These are phyloP conservation scores for Chroicocephalus ridibundus DNA, from an alignment of 2,113 vertebrate genomes.

Conservation along the genomic window DNA sequence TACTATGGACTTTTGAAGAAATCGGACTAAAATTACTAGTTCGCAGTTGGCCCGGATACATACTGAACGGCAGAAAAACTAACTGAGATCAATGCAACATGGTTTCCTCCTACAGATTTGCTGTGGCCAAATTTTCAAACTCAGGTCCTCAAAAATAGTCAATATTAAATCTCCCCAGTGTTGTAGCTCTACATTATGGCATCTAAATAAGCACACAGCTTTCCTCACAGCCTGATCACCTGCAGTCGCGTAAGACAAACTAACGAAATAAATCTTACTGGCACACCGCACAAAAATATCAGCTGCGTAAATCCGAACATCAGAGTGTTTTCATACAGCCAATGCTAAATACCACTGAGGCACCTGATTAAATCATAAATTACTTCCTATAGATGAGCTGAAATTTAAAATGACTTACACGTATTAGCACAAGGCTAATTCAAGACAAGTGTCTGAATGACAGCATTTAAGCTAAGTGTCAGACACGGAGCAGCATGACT, in stretches of 20 bases:
- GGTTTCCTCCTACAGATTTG: background rate
- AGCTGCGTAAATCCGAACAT: background rate
- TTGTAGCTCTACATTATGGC: background rate
- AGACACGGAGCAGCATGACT: background rate
- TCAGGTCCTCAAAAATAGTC: background rate
- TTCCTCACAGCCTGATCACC: background rate
- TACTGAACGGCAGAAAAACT: background rate
- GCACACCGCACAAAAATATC: background rate
- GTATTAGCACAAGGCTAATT: background rate
- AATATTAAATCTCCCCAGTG: background rate
- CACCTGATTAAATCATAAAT: background rate
- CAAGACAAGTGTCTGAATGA: background rate
- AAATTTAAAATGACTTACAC: background rate
- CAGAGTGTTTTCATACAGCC: background rate
- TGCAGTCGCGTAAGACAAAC: background rate
- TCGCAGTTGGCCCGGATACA: background rate
- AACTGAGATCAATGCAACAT: background rate
- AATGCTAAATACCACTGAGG: background rate
- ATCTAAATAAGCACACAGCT: background rate
- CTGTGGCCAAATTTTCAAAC: background rate
- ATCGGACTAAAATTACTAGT: background rate
- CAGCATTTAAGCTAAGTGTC: background rate
- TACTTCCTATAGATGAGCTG: background rate
- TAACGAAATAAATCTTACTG: background rate
- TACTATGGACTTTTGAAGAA: background rate